phyloP scores from a whole-genome alignment of 2,113 vertebrate species.

The Ursus arctos region DNA sequence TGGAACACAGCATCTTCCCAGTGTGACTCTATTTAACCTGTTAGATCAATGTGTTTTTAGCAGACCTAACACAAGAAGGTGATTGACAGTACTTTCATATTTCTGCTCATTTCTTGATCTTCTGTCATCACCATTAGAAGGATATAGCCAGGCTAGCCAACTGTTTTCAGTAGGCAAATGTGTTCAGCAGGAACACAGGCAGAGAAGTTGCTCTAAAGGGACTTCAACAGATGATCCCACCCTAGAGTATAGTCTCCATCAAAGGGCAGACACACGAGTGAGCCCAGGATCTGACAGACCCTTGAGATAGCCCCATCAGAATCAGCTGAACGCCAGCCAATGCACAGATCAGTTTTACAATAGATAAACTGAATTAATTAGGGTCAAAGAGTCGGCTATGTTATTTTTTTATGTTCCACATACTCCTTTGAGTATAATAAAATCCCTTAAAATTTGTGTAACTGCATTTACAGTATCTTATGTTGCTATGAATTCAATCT shows the following conservation, averaged over 20 bases:
- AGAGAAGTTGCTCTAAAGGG: background rate
- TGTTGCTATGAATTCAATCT: background rate
- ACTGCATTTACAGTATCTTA: constrained; percentile 6
- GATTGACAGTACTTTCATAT: background rate
- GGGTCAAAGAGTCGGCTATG: background rate
- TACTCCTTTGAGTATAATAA: background rate
- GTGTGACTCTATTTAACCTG: background rate
- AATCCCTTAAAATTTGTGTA: background rate
- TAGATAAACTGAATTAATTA: background rate
- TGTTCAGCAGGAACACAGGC: background rate
- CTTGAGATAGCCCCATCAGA: background rate
- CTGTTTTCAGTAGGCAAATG: background rate
- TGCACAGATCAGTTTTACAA: background rate
- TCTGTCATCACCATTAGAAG: background rate
- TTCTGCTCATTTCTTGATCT: background rate
- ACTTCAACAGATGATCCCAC: background rate
- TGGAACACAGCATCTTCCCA: background rate
- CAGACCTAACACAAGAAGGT: background rate
- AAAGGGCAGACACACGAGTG: background rate
- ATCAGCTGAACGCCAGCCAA: background rate
- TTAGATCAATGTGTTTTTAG: background rate
- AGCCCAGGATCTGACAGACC: background rate
- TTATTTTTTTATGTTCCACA: background rate
- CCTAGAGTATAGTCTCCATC: too few species aligned
- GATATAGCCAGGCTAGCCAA: background rate